A percentile compares a stretch with the other conserved stretches of the same genome.
Conservation (phyloP, 2,113 vertebrate species). For the Paraplagusia blochii region DNA sequence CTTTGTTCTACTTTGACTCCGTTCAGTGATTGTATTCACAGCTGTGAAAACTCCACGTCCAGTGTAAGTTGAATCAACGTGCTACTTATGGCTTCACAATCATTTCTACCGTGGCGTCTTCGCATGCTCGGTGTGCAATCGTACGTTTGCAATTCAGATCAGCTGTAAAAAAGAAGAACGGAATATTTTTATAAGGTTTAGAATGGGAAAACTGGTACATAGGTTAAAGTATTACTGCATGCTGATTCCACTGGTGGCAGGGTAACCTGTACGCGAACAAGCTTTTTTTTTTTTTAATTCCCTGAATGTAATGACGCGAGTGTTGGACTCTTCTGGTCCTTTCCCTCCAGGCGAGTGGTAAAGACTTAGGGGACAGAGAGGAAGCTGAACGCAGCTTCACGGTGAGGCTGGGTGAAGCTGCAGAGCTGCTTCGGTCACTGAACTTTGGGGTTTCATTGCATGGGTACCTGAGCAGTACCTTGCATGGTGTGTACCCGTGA, state of each 20-base stretch:
- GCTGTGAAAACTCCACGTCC: conserved; percentile 12
- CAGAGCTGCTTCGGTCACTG: conserved; percentile 20
- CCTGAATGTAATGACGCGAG: conserved; percentile 37
- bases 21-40: conserved; percentile 10
- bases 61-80: not conserved
- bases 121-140: conserved; percentile 55
- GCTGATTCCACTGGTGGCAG: conserved; percentile 10
- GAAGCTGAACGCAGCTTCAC: conserved; percentile 30
- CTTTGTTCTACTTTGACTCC: not conserved
- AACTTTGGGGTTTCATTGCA: conserved; percentile 42
- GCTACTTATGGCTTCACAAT: conserved; percentile 8
- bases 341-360: conserved; percentile 54
- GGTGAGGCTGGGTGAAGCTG: conserved; percentile 45
- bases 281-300: conserved; percentile 16
- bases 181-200: conserved; percentile 65
- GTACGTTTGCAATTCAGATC: conserved; percentile 34
- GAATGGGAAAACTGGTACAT: conserved; percentile 6
- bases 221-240: conserved; percentile 26
- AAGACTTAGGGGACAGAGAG: conserved; percentile 36
- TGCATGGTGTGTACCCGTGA: conserved; percentile 41
- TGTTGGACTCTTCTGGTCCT: conserved; percentile 42
- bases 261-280: not conserved
- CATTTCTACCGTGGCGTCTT: conserved; percentile 2
- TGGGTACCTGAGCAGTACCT: conserved; percentile 14
- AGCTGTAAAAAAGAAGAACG: conserved; percentile 47